A percentile compares a stretch with the other conserved stretches of the same genome.
Evolutionary conservation across 2,797 vertebrate genomes (phyloP).

Genomic region (Enteromius argenteus): DNA sequence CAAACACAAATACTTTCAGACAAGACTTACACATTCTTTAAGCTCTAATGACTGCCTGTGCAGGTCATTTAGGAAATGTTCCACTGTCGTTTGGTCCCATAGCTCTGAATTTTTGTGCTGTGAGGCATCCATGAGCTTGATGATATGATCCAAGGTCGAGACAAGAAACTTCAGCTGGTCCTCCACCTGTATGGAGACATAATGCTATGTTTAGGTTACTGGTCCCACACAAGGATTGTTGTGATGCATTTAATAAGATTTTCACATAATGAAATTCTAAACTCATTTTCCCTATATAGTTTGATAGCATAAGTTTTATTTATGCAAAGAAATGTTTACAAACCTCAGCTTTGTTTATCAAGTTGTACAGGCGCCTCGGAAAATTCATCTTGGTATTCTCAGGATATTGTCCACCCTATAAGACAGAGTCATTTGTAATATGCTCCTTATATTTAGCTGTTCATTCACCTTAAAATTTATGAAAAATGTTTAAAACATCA

Average conservation of each 20-base stretch:
- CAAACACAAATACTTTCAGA: neutral
- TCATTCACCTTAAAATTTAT: neutral
- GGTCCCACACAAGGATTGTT: neutral
- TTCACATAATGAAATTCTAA: neutral
- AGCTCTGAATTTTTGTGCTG: neutral
- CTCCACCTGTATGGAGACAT: constrained; percentile 24
- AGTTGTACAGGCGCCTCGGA: neutral
- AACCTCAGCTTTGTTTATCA: neutral
- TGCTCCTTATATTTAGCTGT: neutral
- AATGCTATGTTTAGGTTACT: neutral
- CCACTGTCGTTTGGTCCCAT: constrained; percentile 30
- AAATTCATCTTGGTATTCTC: neutral
- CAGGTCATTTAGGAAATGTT: constrained; percentile 35
- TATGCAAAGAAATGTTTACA: neutral
- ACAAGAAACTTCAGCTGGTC: constrained; percentile 49
- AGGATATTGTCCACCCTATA: constrained; percentile 31
- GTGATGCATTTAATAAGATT: neutral
- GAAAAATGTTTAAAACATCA: neutral
- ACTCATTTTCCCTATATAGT: neutral
- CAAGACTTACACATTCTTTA: constrained; percentile 53
- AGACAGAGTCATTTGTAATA: neutral
- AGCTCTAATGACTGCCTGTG: constrained; percentile 43
- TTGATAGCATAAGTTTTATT: neutral
- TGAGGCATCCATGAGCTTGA: neutral
- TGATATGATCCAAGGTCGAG: constrained; percentile 41